phyloP scores from a whole-genome alignment of 2,113 vertebrate species.

The Tenrec ecaudatus region DNA sequence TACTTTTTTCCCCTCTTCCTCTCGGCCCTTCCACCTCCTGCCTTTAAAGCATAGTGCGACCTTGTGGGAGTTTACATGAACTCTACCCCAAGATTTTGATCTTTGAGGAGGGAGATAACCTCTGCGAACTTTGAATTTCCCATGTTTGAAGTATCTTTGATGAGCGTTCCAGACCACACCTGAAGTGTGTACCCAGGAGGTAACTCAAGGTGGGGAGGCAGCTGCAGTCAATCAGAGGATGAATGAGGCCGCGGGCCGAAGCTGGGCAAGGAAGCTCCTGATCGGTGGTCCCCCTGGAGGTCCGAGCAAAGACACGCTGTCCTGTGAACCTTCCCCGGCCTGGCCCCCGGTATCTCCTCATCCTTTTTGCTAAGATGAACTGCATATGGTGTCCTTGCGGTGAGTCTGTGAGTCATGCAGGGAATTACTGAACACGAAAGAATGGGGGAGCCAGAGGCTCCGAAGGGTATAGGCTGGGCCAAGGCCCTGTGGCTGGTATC shows the following conservation, averaged over 20 bases:
- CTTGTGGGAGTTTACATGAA: neutral
- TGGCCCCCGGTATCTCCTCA: too few relatives aligned
- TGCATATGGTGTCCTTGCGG: neutral
- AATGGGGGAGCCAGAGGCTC: neutral
- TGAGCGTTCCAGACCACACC: neutral
- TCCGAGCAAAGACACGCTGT: too few relatives aligned
- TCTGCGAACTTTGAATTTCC: neutral
- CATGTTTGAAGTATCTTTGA: neutral
- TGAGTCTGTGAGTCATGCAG: neutral
- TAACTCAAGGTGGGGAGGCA: neutral
- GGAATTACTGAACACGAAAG: neutral
- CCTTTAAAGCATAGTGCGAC: neutral
- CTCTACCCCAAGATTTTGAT: neutral
- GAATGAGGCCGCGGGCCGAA: neutral
- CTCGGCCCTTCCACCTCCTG: neutral
- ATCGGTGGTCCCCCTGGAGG: neutral
- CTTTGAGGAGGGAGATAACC: neutral
- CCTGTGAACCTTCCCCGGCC: too few relatives aligned
- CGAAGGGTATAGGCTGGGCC: neutral
- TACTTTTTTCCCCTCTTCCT: neutral
- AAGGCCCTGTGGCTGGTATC: neutral
- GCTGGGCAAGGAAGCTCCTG: neutral
- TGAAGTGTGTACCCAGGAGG: neutral
- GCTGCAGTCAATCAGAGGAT: neutral
- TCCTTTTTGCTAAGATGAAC: neutral